phyloP scores from a whole-genome alignment of 2,888 invertebrate genomes.

The Sphaeridia pumilis region DNA sequence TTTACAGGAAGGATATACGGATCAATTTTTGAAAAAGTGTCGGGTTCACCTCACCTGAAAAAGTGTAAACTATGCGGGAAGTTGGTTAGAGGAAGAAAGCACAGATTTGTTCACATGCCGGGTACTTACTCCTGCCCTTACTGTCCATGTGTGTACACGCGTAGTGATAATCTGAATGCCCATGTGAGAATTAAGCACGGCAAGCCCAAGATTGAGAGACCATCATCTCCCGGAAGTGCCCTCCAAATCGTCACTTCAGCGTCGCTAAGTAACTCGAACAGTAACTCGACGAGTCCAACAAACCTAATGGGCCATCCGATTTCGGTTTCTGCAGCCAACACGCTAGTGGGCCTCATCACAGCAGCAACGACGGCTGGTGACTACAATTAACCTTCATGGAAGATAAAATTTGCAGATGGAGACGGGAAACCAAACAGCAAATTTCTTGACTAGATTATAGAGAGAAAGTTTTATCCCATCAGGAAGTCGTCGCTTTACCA shows the following conservation, averaged over 20 bases:
- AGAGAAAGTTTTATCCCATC: no score
- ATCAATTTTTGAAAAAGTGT: constrained; percentile 36
- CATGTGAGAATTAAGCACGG: constrained; percentile 35
- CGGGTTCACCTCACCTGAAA: constrained; percentile 36
- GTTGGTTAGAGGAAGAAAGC: constrained; percentile 35
- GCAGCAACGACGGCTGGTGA: constrained; percentile 22
- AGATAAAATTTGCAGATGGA: no score
- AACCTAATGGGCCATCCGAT: constrained; percentile 15
- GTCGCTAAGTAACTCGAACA: constrained; percentile 21
- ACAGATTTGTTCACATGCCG: constrained; percentile 36
- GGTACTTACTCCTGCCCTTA: constrained; percentile 33
- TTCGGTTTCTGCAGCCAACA: constrained; percentile 31
- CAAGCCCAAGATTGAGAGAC: constrained; percentile 30
- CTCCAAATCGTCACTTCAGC: constrained; percentile 7
- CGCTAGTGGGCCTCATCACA: constrained; percentile 34
- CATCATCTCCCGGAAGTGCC: constrained; percentile 10
- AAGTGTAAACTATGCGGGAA: constrained; percentile 36
- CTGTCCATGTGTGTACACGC: constrained; percentile 34
- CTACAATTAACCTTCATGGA: constrained; percentile 12
- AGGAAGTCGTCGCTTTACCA: no score
- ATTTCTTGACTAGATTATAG: no score
- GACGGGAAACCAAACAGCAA: no score
- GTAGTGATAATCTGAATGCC: constrained; percentile 36
- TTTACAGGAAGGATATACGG: constrained; percentile 36
- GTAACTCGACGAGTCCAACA: constrained; percentile 33